Evolutionary conservation across 2,113 vertebrate genomes (phyloP).

Genomic region (Stigmatopora argus): DNA sequence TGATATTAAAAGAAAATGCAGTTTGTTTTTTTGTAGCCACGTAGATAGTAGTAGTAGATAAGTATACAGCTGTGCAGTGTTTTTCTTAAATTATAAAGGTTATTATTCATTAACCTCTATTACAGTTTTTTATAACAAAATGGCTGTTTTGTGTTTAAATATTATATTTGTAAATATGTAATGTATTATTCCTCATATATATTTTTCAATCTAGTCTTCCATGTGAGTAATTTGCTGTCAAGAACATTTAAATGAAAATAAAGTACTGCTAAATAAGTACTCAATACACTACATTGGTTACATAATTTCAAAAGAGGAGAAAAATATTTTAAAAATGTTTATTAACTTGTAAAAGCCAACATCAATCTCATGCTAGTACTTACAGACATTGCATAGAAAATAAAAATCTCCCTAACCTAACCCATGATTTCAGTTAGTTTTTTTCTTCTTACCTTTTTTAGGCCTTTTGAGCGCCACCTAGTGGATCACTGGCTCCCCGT

Average conservation of each 20-base stretch:
- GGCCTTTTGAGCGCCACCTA: slow-evolving; percentile 76
- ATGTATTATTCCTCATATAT: no score
- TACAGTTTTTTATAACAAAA: no score
- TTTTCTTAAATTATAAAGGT: background rate
- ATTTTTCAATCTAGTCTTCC: no score
- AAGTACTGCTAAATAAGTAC: no score
- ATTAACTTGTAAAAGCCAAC: no score
- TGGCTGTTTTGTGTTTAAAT: no score
- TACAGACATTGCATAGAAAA: background rate
- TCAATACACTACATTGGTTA: no score
- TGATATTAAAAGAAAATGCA: background rate
- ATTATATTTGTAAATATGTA: no score
- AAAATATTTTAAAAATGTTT: no score
- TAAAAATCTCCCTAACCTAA: background rate
- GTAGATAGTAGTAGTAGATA: background rate
- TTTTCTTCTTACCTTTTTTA: slow-evolving; percentile 39
- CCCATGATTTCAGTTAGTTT: background rate
- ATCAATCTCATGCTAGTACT: background rate
- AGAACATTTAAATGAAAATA: no score
- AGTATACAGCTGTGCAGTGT: background rate
- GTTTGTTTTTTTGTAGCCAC: background rate
- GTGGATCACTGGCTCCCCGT: slow-evolving; percentile 93
- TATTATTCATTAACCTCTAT: background rate
- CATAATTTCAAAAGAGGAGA: no score
- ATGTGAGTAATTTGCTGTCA: no score